phyloP scores from a whole-genome alignment of 53 echinoderm and acorn worm species.

The Patiria pectinifera region DNA sequence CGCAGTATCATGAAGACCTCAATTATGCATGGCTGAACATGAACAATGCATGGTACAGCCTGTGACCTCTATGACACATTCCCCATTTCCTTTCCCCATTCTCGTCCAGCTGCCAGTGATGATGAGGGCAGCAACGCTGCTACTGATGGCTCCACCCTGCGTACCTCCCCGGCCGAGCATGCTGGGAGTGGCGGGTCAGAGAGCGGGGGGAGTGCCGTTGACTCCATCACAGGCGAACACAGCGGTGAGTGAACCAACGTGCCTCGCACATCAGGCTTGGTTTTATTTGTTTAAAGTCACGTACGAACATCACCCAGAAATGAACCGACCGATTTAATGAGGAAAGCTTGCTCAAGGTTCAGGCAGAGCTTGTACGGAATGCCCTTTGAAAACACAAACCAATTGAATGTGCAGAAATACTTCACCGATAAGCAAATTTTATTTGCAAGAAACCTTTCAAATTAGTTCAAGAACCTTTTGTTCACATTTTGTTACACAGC shows the following conservation, averaged over 20 bases:
- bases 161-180: slow-evolving; percentile 99
- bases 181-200: slow-evolving; percentile 97
- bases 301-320: too few relatives aligned
- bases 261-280: too few relatives aligned
- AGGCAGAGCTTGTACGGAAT: too few relatives aligned
- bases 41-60: too few relatives aligned
- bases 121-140: slow-evolving; percentile 99
- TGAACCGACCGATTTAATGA: too few relatives aligned
- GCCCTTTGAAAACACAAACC: too few relatives aligned
- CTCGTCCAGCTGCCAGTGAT: slow-evolving; percentile 86
- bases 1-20: too few relatives aligned
- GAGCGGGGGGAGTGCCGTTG: slow-evolving; percentile 95
- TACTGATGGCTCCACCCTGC: slow-evolving; percentile 93
- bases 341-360: too few relatives aligned
- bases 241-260: slow-evolving; percentile 77
- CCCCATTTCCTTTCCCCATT: not conserved
- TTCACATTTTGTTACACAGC: slow-evolving; percentile 53
- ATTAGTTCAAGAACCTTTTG: not conserved
- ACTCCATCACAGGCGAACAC: slow-evolving; percentile 98
- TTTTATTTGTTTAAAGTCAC: too few relatives aligned
- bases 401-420: too few relatives aligned
- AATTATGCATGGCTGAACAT: too few relatives aligned
- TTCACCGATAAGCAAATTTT: not conserved
- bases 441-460: not conserved
- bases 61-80: too few relatives aligned